Evolutionary conservation across 2,113 vertebrate species (phyloP).

Genomic region (Labeo rohita): DNA sequence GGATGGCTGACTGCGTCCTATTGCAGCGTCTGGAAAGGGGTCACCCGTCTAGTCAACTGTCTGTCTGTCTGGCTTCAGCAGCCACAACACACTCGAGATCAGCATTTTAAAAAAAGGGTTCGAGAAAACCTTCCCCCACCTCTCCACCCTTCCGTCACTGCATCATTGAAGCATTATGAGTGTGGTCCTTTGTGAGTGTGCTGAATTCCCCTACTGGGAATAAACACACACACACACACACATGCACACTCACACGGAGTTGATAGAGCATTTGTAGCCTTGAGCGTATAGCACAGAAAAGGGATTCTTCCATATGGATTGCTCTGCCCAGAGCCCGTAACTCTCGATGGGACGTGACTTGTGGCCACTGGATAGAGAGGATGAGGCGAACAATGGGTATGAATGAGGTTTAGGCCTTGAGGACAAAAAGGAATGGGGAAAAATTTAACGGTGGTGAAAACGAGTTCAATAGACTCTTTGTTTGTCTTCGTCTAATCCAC

Average conservation of each 20-base stretch:
- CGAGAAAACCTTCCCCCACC: slow-evolving; percentile 6
- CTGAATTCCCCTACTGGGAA: slow-evolving; percentile 8
- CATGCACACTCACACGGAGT: not conserved
- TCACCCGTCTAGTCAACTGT: slow-evolving; percentile 27
- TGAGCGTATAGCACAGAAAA: slow-evolving; percentile 32
- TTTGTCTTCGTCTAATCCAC: slow-evolving; percentile 35
- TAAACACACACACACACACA: slow-evolving; percentile 14
- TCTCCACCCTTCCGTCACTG: slow-evolving; percentile 10
- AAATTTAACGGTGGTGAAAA: slow-evolving; percentile 34
- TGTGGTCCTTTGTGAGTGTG: slow-evolving; percentile 29
- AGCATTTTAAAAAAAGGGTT: slow-evolving; percentile 16
- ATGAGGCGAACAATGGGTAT: slow-evolving; percentile 31
- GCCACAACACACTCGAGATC: slow-evolving; percentile 34
- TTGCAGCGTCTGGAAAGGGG: not conserved
- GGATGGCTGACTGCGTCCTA: slow-evolving; percentile 18
- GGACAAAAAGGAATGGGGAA: not conserved
- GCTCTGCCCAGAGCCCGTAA: slow-evolving; percentile 16
- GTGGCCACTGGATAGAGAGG: slow-evolving; percentile 13
- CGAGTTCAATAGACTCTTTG: slow-evolving; percentile 12
- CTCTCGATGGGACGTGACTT: slow-evolving; percentile 1
- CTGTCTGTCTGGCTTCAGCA: slow-evolving; percentile 41
- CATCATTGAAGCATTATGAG: slow-evolving; percentile 47
- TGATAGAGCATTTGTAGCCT: slow-evolving; percentile 25
- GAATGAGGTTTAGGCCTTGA: not conserved
- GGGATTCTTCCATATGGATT: slow-evolving; percentile 36